phyloP scores from a whole-genome alignment of 2,113 vertebrate species.

The Ceyx cyanopectus region DNA sequence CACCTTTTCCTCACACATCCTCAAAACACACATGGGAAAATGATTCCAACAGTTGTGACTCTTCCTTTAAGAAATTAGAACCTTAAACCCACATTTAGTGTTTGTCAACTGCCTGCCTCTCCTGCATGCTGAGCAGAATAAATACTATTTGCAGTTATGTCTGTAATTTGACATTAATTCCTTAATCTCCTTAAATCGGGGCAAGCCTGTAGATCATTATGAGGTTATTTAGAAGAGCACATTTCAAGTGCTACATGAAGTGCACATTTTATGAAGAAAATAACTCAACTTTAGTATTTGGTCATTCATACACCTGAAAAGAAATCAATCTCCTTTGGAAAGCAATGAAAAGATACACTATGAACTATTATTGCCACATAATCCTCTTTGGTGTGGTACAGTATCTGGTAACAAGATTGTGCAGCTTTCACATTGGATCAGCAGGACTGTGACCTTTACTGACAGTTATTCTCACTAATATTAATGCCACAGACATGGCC shows the following conservation, averaged over 20 bases:
- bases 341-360: neutral
- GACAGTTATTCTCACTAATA: conserved; percentile 13
- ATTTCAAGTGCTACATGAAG: neutral
- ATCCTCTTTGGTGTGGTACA: conserved; percentile 47
- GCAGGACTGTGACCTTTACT: conserved; percentile 64
- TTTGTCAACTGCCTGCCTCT: neutral
- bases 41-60: rapidly evolving
- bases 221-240: conserved; percentile 39
- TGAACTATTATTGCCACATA: neutral
- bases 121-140: neutral
- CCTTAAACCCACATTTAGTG: neutral
- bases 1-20: neutral
- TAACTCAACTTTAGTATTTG: neutral
- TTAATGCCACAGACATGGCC: neutral
- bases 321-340: neutral
- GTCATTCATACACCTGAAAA: conserved; percentile 22
- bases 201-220: conserved; percentile 28
- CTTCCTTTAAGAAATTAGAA: neutral
- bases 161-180: conserved; percentile 66
- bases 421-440: conserved; percentile 50
- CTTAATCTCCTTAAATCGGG: conserved; percentile 65
- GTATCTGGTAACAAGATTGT: conserved; percentile 41
- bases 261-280: neutral
- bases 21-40: rapidly evolving
- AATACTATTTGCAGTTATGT: conserved; percentile 42